Evolutionary conservation across 2,797 vertebrate species (phyloP), one percentile per base, ranked within the genome.

Genomic region (Catharus ustulatus): DNA sequence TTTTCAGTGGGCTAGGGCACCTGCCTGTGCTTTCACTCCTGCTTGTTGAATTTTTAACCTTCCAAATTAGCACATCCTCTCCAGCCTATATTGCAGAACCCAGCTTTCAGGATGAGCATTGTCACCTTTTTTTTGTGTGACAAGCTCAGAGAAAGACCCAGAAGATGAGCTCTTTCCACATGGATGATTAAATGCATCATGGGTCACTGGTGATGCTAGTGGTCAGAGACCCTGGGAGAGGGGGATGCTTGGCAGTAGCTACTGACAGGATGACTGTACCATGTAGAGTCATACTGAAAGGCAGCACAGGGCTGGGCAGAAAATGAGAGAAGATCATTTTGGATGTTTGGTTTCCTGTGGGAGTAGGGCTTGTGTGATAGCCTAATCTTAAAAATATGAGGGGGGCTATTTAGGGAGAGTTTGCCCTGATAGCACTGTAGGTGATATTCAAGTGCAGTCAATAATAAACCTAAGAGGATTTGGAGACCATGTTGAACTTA

Each of bases 291-390:
- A 76, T 59, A 21, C 32, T 79, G 63, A 87, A 69, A 94, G 42
- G 49, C 76, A 81, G 46, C 46, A 55, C 1, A 1, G 40, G 20
- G 18, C 57, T 0, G 1, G 87, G 64, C 34, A 71, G 79, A 82
- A 92, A 45, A 55, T 6, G 29, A 34, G 40, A 48, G 63, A 69
- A 29, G 52, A 73, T 83, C 3, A 29, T 89, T 90, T 48, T 80
- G 68, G 75, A 91, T 38, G 24, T 77, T 69, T 49, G 22, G 40
- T 87, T 90, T 92, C 68, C 71, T 84, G 78, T 89, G 72, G 63
- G 68, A 89, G 45, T 54, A 77, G 22, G 30, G 16, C 69, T 87
- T 1, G 0, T 80, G 48, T 1, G 2, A 72, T 49, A 51, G 43
- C 32, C 64, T 87, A 48, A 69, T 89, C 59, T 90, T 64, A 63